phyloP scores from a whole-genome alignment of 2,888 invertebrate species.

The Andrena haemorrhoa region DNA sequence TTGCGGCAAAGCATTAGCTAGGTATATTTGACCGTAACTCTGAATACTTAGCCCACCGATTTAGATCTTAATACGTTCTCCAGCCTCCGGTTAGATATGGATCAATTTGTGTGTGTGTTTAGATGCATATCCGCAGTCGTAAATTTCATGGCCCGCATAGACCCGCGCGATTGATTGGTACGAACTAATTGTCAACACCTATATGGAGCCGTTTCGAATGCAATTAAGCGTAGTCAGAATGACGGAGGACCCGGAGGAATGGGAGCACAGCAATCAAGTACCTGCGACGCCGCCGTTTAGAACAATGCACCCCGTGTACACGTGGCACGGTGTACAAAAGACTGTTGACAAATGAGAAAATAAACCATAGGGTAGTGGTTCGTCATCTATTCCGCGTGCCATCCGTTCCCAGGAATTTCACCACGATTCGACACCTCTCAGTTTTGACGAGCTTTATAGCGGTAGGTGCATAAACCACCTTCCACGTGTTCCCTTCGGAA shows the following conservation, averaged over 20 bases:
- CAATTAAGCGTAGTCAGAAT: conserved; percentile 40
- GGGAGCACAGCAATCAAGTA: conserved; percentile 14
- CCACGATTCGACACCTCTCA: conserved; percentile 1
- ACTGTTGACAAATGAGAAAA: conserved; percentile 31
- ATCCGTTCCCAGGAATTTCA: not conserved
- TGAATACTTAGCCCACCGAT: not conserved
- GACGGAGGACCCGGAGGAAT: conserved; percentile 25
- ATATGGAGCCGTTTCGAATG: conserved; percentile 25
- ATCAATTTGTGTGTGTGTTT: not conserved
- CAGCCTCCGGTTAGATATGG: not conserved
- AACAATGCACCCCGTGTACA: conserved; percentile 1
- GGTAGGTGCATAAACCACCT: conserved; percentile 9
- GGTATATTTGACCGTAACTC: not conserved
- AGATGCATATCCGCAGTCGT: not conserved
- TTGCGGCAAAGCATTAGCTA: not conserved
- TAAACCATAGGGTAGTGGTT: conserved; percentile 18
- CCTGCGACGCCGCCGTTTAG: conserved; percentile 1
- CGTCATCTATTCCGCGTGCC: conserved; percentile 10
- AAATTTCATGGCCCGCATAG: conserved; percentile 10
- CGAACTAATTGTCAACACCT: conserved; percentile 36
- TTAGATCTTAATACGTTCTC: not conserved
- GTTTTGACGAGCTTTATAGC: not conserved
- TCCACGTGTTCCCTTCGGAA: not conserved
- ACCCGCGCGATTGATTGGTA: conserved; percentile 25
- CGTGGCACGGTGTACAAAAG: not conserved